Base-by-base conservation (phyloP, 2,888 invertebrate species). In the Leucania comma region DNA sequence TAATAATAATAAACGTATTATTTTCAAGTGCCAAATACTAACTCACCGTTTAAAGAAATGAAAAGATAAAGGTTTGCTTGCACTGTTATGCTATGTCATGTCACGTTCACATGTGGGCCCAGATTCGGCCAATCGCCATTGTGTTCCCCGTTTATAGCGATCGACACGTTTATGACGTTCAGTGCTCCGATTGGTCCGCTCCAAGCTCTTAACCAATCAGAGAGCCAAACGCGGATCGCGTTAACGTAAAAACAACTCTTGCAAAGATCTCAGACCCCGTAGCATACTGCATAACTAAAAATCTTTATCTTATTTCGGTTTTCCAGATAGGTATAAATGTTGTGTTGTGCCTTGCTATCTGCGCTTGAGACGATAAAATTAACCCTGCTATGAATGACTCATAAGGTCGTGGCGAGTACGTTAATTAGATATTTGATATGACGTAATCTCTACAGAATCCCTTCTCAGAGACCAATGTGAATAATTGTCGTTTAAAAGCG, bases 301-400 rank as follows among this genome's bases (percentile, higher is more conserved):
- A 64, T 14, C 3, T 48, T 57, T 42, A 68, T 62, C 70, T 65
- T 5, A 48, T 59, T 59, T 68, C 6, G 59, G 54, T 59, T 54
- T 48, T 29, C 20, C n/a, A 72, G n/a, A 51, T 60, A 78, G 29
- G 61, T 60, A 77, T 67, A 78, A 61, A 60, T 68, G 24, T 58
- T 72, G 50, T 67, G 56, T 72, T 71, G 67, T 82, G 71, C 69
- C 72, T 79, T 81, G 80, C 59, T 75, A 79, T 75, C 67, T 69
- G 50, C 38, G 59, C 62, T 79, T 61, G 14, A 64, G 54, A 56
- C 59, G 65, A 29, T 72, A 72, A 51, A 66, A 66, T 46, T 63
- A 60, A 64, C 62, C 57, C 42, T 20, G 67, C 61, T 24, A 38
- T 54, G 64, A 24, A n/a, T 78, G 80, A 82, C 64, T 81, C 80